Evolutionary conservation across 2,888 invertebrate genomes (phyloP).

Genomic region (Drosophila subquinaria): DNA sequence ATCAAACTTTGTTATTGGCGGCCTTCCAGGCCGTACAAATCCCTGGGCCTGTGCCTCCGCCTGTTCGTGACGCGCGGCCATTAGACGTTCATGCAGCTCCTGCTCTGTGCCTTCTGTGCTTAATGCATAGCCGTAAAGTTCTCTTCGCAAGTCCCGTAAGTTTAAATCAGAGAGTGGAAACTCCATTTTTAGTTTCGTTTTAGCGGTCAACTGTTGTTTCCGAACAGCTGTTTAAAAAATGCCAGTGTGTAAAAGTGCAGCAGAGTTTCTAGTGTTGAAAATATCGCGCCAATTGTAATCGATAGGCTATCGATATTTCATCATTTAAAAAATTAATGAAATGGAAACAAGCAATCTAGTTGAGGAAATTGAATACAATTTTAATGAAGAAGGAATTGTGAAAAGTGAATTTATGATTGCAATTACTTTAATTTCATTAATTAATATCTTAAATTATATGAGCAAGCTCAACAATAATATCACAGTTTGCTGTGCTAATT

Average conservation of each 20-base stretch:
- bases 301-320: slow-evolving; percentile 22
- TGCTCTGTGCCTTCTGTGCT: slow-evolving; percentile 35
- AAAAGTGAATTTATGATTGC: too few species aligned
- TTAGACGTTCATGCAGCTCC: slow-evolving; percentile 34
- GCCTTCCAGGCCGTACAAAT: slow-evolving; percentile 35
- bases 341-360: too few species aligned
- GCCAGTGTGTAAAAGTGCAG: neutral
- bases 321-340: neutral
- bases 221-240: neutral
- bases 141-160: slow-evolving; percentile 40
- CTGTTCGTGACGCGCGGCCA: slow-evolving; percentile 35
- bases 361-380: too few species aligned
- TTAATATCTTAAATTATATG: too few species aligned
- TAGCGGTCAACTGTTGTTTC: slow-evolving; percentile 9
- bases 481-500: neutral
- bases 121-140: slow-evolving; percentile 36
- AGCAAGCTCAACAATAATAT: neutral
- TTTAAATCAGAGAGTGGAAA: slow-evolving; percentile 40
- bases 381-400: too few species aligned
- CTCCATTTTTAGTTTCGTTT: slow-evolving; percentile 33
- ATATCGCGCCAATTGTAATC: neutral
- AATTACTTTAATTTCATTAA: too few species aligned
- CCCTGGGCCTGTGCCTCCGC: slow-evolving; percentile 54
- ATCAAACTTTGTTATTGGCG: slow-evolving; percentile 40
- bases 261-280: slow-evolving; percentile 11